Conservation (phyloP, 1,140 invertebrate species). For the Pogonognathellus flavescens region DNA sequence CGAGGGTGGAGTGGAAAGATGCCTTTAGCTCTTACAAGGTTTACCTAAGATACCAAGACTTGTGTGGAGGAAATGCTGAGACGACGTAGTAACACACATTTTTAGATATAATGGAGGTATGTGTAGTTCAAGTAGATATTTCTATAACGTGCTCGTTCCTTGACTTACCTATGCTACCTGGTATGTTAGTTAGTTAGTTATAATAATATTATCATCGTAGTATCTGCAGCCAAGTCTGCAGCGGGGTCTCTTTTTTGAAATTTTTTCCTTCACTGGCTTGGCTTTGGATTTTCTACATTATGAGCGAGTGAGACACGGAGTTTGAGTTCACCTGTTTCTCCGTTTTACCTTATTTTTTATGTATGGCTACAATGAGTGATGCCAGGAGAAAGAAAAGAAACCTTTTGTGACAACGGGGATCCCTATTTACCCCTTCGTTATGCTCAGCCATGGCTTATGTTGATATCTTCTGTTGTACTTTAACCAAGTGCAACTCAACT, state of each 20-base stretch:
- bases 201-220: background rate
- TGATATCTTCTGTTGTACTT: background rate
- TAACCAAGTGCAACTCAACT: slow-evolving; percentile 6
- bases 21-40: slow-evolving; percentile 63
- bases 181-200: slow-evolving; percentile 38
- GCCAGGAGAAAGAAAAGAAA: slow-evolving; percentile 44
- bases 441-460: slow-evolving; percentile 39
- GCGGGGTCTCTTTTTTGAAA: slow-evolving; percentile 54
- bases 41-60: slow-evolving; percentile 67
- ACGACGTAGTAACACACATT: too few relatives aligned
- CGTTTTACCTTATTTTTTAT: slow-evolving; percentile 36
- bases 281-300: slow-evolving; percentile 13
- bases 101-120: too few relatives aligned
- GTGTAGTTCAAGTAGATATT: background rate
- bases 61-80: too few relatives aligned
- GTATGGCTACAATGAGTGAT: slow-evolving; percentile 31
- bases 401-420: slow-evolving; percentile 49
- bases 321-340: slow-evolving; percentile 64
- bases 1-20: slow-evolving; percentile 68
- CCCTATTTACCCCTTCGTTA: slow-evolving; percentile 49
- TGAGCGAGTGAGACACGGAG: slow-evolving; percentile 25
- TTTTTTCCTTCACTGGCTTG: slow-evolving; percentile 58
- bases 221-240: slow-evolving; percentile 59
- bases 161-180: background rate
- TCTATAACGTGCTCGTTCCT: background rate